Percentiles rank a stretch among this genome's conserved stretches.
Evolutionary conservation across 1,140 invertebrate species (phyloP).

Genomic region (Mya arenaria): DNA sequence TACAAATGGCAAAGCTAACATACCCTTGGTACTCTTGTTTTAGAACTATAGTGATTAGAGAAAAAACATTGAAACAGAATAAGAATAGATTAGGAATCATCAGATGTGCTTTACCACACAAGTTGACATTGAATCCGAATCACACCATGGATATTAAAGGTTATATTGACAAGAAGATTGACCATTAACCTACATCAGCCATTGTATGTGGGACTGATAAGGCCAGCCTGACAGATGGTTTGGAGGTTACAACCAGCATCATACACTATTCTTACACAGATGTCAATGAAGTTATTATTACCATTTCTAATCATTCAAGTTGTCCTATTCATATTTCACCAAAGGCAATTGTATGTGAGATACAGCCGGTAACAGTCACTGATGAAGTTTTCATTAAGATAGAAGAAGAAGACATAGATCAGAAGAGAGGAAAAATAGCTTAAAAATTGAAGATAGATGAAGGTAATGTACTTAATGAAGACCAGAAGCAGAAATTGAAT

Average conservation of each 20-base stretch:
- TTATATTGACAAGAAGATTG: conserved; percentile 4
- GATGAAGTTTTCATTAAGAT: background rate
- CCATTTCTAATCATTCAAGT: conserved; percentile 10
- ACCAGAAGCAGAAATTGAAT: background rate
- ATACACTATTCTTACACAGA: background rate
- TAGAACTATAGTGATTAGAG: conserved; percentile 8
- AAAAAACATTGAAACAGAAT: conserved; percentile 15
- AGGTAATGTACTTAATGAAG: background rate
- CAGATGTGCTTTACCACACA: background rate
- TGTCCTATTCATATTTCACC: conserved; percentile 29
- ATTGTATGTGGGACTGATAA: background rate
- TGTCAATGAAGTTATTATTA: background rate
- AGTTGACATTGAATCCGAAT: conserved; percentile 4
- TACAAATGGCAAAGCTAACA: conserved; percentile 45
- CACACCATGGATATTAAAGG: background rate
- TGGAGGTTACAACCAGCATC: conserved; percentile 12
- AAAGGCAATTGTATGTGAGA: conserved; percentile 13
- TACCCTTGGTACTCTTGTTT: conserved; percentile 50
- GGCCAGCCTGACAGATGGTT: background rate
- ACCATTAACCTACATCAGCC: background rate
- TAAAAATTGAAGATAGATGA: background rate
- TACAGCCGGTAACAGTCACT: conserved; percentile 14
- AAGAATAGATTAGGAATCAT: conserved; percentile 6
- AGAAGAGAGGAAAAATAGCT: background rate
- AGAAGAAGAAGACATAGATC: background rate